Percentiles rank a stretch among this genome's conserved stretches.
These are phyloP conservation scores for Trichogramma evanescens DNA, from an alignment of 2,888 invertebrate genomes.

Conservation along the genomic window DNA sequence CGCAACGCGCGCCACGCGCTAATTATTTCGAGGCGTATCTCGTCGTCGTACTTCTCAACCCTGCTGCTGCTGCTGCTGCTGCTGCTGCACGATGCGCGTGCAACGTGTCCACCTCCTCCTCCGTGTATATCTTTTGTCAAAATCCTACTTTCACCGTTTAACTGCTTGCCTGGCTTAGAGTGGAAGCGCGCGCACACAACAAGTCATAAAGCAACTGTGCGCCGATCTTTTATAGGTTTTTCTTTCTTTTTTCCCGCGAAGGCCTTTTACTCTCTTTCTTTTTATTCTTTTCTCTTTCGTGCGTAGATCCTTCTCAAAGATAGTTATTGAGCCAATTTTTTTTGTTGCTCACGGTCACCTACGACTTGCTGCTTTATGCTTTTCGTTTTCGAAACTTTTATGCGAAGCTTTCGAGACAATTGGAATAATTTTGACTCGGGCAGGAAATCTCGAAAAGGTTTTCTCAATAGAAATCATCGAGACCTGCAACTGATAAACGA, in stretches of 20 bases:
- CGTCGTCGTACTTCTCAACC: not conserved
- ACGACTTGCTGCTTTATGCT: too few relatives aligned
- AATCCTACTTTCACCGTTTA: constrained; percentile 40
- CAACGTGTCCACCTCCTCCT: not conserved
- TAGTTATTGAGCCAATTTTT: too few relatives aligned
- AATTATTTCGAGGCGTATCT: constrained; percentile 8
- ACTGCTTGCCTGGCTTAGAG: constrained; percentile 16
- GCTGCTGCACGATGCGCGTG: not conserved
- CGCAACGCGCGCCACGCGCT: constrained; percentile 18
- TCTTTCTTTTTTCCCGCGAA: not conserved
- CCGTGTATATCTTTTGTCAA: constrained; percentile 28
- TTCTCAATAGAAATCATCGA: too few relatives aligned
- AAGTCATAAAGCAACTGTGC: constrained; percentile 17
- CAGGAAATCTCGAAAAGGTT: too few relatives aligned
- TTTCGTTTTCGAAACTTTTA: too few relatives aligned
- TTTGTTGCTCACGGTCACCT: too few relatives aligned
- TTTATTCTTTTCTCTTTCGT: constrained; percentile 22
- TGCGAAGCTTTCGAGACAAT: too few relatives aligned
- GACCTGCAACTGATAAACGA: too few relatives aligned
- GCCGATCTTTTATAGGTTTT: constrained; percentile 7
- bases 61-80: not conserved
- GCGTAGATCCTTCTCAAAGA: constrained; percentile 15
- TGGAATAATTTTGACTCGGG: too few relatives aligned
- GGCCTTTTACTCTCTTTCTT: constrained; percentile 23
- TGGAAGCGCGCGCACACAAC: constrained; percentile 5